phyloP scores from a whole-genome alignment of 2,113 vertebrate species.

The Mellivora capensis region DNA sequence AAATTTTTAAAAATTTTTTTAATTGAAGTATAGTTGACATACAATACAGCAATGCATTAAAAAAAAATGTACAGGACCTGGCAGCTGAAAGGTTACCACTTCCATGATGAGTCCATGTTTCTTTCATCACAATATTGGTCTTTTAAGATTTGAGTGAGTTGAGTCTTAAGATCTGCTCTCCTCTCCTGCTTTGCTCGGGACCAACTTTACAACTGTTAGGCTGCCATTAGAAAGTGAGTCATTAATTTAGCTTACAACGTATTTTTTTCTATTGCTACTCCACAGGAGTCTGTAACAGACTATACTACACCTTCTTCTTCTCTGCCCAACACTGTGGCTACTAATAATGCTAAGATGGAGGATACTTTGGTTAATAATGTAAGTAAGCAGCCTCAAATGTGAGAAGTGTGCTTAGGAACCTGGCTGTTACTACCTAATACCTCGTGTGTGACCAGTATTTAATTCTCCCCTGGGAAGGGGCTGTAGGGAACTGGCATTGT shows the following conservation, averaged over 20 bases:
- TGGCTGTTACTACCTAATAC: background rate
- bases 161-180: background rate
- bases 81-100: background rate
- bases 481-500: background rate
- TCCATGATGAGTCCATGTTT: background rate
- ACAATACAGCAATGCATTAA: background rate
- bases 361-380: slow-evolving; percentile 96
- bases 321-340: slow-evolving; percentile 93
- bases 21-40: background rate
- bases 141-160: background rate
- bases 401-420: background rate
- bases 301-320: slow-evolving; percentile 96
- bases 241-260: slow-evolving; percentile 69
- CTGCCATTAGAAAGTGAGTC: background rate
- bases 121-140: background rate
- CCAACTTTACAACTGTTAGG: background rate
- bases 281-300: slow-evolving; percentile 96
- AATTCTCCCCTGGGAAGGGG: background rate
- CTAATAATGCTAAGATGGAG: slow-evolving; percentile 94
- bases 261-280: slow-evolving; percentile 69
- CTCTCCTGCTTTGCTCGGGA: background rate
- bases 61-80: background rate
- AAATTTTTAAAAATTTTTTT: background rate
- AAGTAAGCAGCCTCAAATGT: slow-evolving; percentile 77
- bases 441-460: background rate